Evolutionary conservation across 2,797 vertebrate species (phyloP).

Genomic region (Xenops minutus): DNA sequence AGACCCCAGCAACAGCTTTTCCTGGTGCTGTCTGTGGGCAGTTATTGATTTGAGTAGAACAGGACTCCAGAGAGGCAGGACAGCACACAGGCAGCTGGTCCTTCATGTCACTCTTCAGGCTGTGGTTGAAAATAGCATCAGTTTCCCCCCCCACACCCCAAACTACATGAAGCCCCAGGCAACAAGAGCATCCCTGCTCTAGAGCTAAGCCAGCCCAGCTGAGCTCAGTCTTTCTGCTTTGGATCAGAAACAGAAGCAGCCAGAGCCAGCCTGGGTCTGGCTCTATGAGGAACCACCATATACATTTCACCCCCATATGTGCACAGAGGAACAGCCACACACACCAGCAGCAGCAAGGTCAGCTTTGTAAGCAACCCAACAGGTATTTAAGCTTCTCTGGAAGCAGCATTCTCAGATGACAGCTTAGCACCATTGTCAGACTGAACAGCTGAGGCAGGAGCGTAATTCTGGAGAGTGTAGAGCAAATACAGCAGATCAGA

Average conservation of each 20-base stretch:
- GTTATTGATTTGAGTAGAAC: background rate
- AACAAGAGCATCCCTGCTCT: background rate
- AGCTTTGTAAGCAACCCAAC: background rate
- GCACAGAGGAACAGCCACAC: background rate
- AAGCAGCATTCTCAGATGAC: background rate
- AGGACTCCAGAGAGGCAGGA: background rate
- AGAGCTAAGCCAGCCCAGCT: background rate
- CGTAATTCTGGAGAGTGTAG: background rate
- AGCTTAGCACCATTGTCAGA: background rate
- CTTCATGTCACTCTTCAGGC: background rate
- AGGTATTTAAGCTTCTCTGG: background rate
- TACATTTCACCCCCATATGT: background rate
- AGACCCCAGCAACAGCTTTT: constrained; percentile 29
- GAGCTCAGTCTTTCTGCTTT: background rate
- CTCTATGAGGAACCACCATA: background rate
- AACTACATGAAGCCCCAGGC: background rate
- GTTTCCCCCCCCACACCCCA: background rate
- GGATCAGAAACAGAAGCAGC: background rate
- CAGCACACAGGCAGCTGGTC: background rate
- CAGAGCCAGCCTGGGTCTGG: background rate
- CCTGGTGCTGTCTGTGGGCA: background rate
- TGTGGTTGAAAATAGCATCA: background rate
- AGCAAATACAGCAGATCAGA: background rate
- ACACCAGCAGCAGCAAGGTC: background rate
- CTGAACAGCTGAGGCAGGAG: background rate